Conservation (phyloP, 2,113 vertebrate species). For the Cichladusa arquata region DNA sequence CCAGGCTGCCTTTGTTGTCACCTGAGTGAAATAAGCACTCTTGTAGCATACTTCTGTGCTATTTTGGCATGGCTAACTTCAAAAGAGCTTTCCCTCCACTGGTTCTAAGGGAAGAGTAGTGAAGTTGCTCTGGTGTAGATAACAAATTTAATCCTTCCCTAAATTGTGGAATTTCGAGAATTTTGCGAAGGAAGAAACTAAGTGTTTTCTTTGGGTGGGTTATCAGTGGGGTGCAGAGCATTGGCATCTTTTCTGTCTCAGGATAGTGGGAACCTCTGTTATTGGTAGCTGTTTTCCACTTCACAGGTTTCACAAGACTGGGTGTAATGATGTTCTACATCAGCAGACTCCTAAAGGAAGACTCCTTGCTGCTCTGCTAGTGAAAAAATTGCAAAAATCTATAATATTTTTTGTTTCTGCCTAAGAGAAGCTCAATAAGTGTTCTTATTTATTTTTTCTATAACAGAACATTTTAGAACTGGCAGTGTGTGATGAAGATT, state of each 20-base stretch:
- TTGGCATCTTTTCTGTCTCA: neutral
- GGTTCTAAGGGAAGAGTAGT: neutral
- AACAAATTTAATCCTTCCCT: neutral
- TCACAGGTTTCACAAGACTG: neutral
- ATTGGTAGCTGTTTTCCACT: neutral
- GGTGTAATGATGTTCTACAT: neutral
- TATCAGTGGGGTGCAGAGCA: neutral
- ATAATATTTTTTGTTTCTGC: neutral
- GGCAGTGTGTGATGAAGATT: conserved; percentile 73
- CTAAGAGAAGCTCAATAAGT: neutral
- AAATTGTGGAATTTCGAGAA: neutral
- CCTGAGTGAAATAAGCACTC: neutral
- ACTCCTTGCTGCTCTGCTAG: neutral
- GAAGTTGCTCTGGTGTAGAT: neutral
- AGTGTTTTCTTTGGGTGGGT: neutral
- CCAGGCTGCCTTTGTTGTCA: neutral
- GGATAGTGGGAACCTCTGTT: neutral
- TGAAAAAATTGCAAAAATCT: neutral
- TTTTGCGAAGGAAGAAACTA: neutral
- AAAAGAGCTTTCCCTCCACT: neutral
- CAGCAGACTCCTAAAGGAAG: neutral
- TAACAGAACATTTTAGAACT: conserved; percentile 75
- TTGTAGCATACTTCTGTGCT: neutral
- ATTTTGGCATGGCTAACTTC: neutral
- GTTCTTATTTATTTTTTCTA: neutral